These are phyloP conservation scores for Tenodera sinensis DNA, from an alignment of 2,888 invertebrate species.

Conservation along the genomic window DNA sequence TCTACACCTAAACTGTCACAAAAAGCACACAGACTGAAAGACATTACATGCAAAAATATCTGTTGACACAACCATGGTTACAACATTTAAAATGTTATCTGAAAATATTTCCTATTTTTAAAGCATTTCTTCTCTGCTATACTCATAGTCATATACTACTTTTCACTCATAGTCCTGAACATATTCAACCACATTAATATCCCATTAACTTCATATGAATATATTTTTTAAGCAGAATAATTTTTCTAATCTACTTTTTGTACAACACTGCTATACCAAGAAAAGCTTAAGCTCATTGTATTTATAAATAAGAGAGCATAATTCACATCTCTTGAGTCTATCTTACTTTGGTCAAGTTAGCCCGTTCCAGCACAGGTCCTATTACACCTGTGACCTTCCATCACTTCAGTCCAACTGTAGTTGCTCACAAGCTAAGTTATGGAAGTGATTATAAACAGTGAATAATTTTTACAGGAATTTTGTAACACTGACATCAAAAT, in stretches of 20 bases:
- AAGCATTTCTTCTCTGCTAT: too few relatives aligned
- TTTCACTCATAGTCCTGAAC: not conserved
- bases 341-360: too few relatives aligned
- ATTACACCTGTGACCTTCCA: too few relatives aligned
- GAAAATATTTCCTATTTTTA: not conserved
- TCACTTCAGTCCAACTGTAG: too few relatives aligned
- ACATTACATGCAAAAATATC: not conserved
- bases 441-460: too few relatives aligned
- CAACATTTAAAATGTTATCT: not conserved
- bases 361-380: too few relatives aligned
- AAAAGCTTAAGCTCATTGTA: too few relatives aligned
- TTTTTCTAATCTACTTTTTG: not conserved
- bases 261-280: not conserved
- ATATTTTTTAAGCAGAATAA: not conserved
- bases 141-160: not conserved
- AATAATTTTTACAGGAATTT: too few relatives aligned
- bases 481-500: too few relatives aligned
- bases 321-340: not conserved
- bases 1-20: not conserved
- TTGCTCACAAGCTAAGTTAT: too few relatives aligned
- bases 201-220: not conserved
- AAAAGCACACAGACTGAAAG: not conserved
- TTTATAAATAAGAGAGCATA: not conserved
- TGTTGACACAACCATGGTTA: not conserved
- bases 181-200: not conserved